Evolutionary conservation across 2,113 vertebrate species (phyloP), one percentile per base, ranked within the genome.

Genomic region (Neodontobutis hainanensis): DNA sequence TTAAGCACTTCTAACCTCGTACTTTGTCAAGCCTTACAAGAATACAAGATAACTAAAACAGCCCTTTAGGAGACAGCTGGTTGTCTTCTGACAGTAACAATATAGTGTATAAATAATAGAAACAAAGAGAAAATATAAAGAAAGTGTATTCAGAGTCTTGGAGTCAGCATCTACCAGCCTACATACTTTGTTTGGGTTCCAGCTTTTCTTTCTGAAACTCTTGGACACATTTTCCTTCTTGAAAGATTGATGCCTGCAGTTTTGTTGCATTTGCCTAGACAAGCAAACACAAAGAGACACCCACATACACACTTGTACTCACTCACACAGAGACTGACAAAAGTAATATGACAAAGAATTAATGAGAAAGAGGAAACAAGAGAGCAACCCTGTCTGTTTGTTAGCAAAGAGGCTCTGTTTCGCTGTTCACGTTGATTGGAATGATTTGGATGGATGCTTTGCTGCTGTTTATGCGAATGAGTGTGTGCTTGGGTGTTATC

Each of bases 371-470:
- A 65, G 32, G 1, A 55, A 49, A 65, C 11, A 34, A 63, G 6
- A 59, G 45, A 65, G 42, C 4, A 12, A 57, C 65, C 42, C 45
- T 70, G 62, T 80, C 61, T 66, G 59, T 77, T 65, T 80, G 47
- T 78, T 61, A 59, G 55, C 44, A 4, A 77, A 15, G 45, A 58
- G 63, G 44, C 36, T 65, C 16, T 59, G 36, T 75, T 65, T 64
- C 63, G 73, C 77, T 78, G 48, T 57, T 81, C 62, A 48, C 66
- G 44, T 58, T 73, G 78, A 83, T 81, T 85, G 75, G 67, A 77
- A 58, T 68, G 55, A 81, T 82, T 77, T 80, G 63, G 62, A 75
- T 77, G 69, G 61, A 68, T 72, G 65, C 68, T 51, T 58, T 48
- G n/a, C 60, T 19, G 55, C 56, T 78, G 52, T 73, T 59, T 67